Evolutionary conservation across 2,888 invertebrate genomes (phyloP), one percentile per base, ranked within the genome.

Genomic region (Horisme vitalbata): DNA sequence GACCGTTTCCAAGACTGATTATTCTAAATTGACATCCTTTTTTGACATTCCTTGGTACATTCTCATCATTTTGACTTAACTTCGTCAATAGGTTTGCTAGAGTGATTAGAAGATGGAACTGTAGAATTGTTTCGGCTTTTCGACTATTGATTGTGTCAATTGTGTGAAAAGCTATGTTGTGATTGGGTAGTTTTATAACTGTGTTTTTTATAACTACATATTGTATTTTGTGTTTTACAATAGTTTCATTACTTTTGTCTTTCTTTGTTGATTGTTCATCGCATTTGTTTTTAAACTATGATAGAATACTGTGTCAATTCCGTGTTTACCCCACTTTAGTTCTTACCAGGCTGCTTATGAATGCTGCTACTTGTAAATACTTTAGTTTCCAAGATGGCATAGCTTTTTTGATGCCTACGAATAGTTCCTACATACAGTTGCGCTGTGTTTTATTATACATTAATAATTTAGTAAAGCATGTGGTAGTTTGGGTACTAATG

Each of bases 1-100:
- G 75, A 77, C 79, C 79, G 79, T 79, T 68, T 77, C 77, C 76
- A 89, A 87, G 89, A 89, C 89, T 89, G 89, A 89, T 83, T 84
- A 79, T 79, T 80, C 86, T 83, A 86, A 89, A 88, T 87, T 86
- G 70, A 76, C 73, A 71, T 66, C 51, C 61, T 71, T 46, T 63
- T 75, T 72, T 75, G 69, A 86, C 86, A 86, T 86, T 87, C 85
- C 85, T 70, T 53, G 56, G 57, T 61, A 61, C 70, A 68, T 73
- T 75, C 68, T 59, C 55, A 54, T 47, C 52, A 45, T 57, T 59
- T 56, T 52, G 55, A 59, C 61, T 53, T 48, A 26, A 58, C 61
- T 56, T 60, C 57, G 56, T 55, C 60, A 57, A 62, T 73, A 68
- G 65, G 59, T 61, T 69, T 71, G 68, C 71, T 79, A 76, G 72